These are phyloP conservation scores for Mnemiopsis leidyi DNA, from an alignment of 37 sponge, comb jelly and placozoan species.

Conservation along the genomic window DNA sequence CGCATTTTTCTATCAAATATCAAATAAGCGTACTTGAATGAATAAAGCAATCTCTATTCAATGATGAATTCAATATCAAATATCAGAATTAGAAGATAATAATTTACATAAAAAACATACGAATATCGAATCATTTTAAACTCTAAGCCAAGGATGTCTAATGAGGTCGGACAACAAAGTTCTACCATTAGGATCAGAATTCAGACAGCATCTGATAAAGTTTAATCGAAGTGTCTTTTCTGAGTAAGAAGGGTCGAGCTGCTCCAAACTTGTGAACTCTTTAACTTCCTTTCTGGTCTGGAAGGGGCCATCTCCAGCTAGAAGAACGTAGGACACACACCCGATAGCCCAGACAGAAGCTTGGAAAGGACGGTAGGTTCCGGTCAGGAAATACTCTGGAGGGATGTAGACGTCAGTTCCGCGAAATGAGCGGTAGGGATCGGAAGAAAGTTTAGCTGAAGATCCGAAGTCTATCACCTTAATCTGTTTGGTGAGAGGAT, in stretches of 20 bases:
- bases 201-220: constrained; percentile 36
- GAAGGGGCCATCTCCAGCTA: constrained; percentile 53
- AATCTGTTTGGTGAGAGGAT: constrained; percentile 44
- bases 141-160: constrained; percentile 47
- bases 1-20: too few relatives aligned
- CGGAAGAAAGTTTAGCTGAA: background rate
- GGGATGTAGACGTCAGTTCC: constrained; percentile 63
- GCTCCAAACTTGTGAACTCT: background rate
- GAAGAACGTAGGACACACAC: constrained; percentile 41
- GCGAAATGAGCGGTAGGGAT: background rate
- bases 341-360: constrained; percentile 49
- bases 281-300: background rate
- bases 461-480: constrained; percentile 55
- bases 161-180: constrained; percentile 27
- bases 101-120: too few relatives aligned
- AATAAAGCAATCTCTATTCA: too few relatives aligned
- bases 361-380: background rate
- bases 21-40: too few relatives aligned
- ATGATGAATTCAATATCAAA: too few relatives aligned
- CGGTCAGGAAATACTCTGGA: constrained; percentile 42
- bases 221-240: background rate
- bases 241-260: background rate
- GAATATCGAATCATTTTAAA: background rate
- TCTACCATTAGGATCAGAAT: background rate
- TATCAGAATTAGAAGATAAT: too few relatives aligned